Base-by-base conservation (phyloP, 1,140 invertebrate species). In the Drosophila mojavensis region DNA sequence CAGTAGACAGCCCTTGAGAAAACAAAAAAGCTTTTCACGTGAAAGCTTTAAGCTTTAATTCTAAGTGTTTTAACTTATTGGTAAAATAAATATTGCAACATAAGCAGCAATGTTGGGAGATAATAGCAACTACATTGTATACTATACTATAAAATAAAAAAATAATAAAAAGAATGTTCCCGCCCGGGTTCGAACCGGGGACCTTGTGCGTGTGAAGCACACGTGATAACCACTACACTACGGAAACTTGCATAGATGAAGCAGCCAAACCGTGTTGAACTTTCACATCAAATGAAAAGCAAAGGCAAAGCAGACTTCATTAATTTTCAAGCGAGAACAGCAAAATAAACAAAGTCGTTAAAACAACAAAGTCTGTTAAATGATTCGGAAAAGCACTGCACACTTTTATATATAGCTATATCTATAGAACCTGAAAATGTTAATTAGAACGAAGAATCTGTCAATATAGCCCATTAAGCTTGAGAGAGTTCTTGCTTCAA, bases 121-220 rank as follows among this genome's bases (percentile, higher is more conserved):
- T 10, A 11, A 5, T 9, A 6, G 43, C 3, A 1, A n/a, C 9
- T 43, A 56, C 6, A 6, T 9, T 43, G 3, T 3, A 24, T 24
- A 24, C 1, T 3, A 24, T 24, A 24, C 1, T 17, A 17, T 17
- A 11, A 0, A 41, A 58, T 55, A 59, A 24, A 1, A 24, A 1
- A 30, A 24, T 3, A 24, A 24, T 2, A 0, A 48, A 59, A 65
- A 33, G 0, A 6, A 33, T 94, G 94, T 93, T 94, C 93, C 93
- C 93, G 94, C 93, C 94, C 93, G 94, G 94, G 93, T 93, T 94
- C 94, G 94, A 94, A 94, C 94, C 93, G 93, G 94, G 93, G 94
- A 94, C 94, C 94, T 94, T 94, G 93, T 93, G 94, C 94, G 94
- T 94, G 94, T 94, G 93, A 94, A 94, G 94, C 94, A 93, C 93